Evolutionary conservation across 2,113 vertebrate genomes (phyloP).

Genomic region (Athene cunicularia): DNA sequence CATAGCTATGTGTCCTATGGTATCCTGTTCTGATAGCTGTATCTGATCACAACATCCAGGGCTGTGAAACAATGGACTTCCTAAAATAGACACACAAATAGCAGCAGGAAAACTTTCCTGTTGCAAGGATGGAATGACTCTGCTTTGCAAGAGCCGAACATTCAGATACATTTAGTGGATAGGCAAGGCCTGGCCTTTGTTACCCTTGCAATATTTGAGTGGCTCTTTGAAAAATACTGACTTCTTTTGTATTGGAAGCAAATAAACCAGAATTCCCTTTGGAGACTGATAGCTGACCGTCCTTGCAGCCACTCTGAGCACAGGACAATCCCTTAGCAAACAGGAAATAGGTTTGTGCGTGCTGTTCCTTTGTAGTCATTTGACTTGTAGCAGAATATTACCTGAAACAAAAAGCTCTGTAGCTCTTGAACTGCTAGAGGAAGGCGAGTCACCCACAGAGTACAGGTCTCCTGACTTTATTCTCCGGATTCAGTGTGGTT

Average conservation of each 20-base stretch:
- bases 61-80: constrained; percentile 38
- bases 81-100: background rate
- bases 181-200: background rate
- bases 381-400: background rate
- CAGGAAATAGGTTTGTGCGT: background rate
- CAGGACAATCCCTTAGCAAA: background rate
- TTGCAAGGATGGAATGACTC: background rate
- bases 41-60: background rate
- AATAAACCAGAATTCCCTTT: background rate
- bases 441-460: background rate
- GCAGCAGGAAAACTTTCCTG: background rate
- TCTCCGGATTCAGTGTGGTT: background rate
- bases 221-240: background rate
- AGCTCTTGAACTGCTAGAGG: background rate
- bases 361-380: background rate
- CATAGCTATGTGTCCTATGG: background rate
- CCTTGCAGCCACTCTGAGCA: background rate
- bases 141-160: background rate
- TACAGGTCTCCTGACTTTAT: background rate
- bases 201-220: background rate
- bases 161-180: background rate
- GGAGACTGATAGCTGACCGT: background rate
- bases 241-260: background rate
- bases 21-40: constrained; percentile 4
- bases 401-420: background rate